phyloP scores from a whole-genome alignment of 37 sponge, comb jelly and placozoan genomes.

The Halisarca cf. caerulea region DNA sequence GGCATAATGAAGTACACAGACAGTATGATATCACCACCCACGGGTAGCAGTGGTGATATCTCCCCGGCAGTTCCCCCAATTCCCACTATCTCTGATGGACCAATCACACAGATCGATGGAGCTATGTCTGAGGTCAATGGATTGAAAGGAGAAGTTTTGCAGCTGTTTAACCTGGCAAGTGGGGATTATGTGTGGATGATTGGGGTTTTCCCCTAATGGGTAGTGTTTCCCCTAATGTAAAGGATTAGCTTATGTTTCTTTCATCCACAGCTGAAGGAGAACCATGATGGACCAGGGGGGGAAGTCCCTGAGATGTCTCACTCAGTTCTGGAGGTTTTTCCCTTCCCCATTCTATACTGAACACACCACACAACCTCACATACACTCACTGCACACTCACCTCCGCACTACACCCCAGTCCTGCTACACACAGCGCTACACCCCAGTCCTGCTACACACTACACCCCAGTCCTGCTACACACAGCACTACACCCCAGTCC shows the following conservation, averaged over 20 bases:
- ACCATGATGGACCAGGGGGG: constrained; percentile 27
- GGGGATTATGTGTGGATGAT: not conserved
- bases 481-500: too few species aligned
- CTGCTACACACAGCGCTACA: too few species aligned
- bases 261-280: constrained; percentile 49
- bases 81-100: not conserved
- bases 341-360: too few species aligned
- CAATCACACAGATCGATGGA: not conserved
- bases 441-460: too few species aligned
- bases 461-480: too few species aligned
- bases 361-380: too few species aligned
- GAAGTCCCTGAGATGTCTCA: not conserved
- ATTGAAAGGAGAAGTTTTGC: constrained; percentile 59
- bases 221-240: not conserved
- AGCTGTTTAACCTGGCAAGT: constrained; percentile 53
- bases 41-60: not conserved
- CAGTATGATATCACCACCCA: constrained; percentile 35
- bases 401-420: too few species aligned
- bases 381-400: too few species aligned
- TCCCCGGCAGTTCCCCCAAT: not conserved
- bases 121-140: constrained; percentile 38
- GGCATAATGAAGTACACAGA: not conserved
- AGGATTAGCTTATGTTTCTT: too few species aligned
- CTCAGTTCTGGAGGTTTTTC: constrained; percentile 5
- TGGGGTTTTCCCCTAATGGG: not conserved